Evolutionary conservation across 2,113 vertebrate species (phyloP).

Genomic region (Triplophysa dalaica): DNA sequence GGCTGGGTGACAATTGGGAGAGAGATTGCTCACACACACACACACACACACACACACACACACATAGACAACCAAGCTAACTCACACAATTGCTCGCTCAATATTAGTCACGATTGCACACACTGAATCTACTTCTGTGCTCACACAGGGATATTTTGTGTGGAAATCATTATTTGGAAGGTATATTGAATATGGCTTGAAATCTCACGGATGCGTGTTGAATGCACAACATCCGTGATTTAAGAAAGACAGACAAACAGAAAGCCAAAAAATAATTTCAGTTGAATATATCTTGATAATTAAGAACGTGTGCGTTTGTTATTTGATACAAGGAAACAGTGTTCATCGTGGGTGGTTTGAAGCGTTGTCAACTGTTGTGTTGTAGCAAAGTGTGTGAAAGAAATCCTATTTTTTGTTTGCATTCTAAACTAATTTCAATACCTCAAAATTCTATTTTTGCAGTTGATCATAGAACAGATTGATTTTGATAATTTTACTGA

Average conservation of each 20-base stretch:
- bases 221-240: too few species aligned
- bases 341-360: slow-evolving; percentile 12
- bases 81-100: slow-evolving; percentile 24
- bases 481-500: too few species aligned
- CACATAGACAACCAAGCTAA: slow-evolving; percentile 1
- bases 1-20: slow-evolving; percentile 11
- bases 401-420: neutral
- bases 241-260: too few species aligned
- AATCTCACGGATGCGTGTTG: too few species aligned
- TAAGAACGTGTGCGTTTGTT: too few species aligned
- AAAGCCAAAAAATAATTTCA: too few species aligned
- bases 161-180: neutral
- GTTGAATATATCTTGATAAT: too few species aligned
- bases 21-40: slow-evolving; percentile 2
- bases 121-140: slow-evolving; percentile 4
- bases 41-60: neutral
- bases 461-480: too few species aligned
- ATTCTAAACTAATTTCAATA: neutral
- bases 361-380: slow-evolving; percentile 25
- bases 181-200: too few species aligned
- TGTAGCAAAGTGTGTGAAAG: slow-evolving; percentile 4
- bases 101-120: slow-evolving; percentile 7
- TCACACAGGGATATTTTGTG: neutral
- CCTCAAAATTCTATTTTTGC: too few species aligned
- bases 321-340: neutral